Conservation (phyloP, 2,113 vertebrate genomes). For the Stigmatopora argus region DNA sequence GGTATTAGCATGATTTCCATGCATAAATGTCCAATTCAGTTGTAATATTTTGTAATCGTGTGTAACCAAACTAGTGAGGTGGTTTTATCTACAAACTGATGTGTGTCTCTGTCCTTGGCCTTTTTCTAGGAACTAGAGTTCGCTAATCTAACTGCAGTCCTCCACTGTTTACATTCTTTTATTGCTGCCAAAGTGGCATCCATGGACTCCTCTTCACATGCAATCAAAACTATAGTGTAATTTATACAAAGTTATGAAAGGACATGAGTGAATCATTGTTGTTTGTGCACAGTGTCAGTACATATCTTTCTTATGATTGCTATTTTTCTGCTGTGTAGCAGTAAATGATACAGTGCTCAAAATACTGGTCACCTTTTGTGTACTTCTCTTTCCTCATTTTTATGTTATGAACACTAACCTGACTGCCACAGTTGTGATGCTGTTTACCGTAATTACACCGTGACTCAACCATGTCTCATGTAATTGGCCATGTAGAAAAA, state of each 20-base stretch:
- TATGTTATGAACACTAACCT: background rate
- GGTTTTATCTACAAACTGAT: background rate
- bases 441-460: background rate
- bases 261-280: conserved; percentile 38
- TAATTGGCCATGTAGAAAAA: too few relatives aligned
- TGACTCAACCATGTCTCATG: too few relatives aligned
- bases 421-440: background rate
- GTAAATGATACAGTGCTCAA: conserved; percentile 20
- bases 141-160: conserved; percentile 81
- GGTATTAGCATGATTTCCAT: conserved; percentile 59
- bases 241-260: conserved; percentile 73
- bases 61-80: background rate
- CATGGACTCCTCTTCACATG: conserved; percentile 84
- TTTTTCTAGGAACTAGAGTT: conserved; percentile 84
- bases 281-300: conserved; percentile 58
- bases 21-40: background rate
- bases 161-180: conserved; percentile 90
- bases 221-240: conserved; percentile 78
- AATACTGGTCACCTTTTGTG: background rate
- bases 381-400: background rate
- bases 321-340: conserved; percentile 68
- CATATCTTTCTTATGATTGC: conserved; percentile 54
- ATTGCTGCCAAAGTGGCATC: conserved; percentile 91
- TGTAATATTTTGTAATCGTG: background rate
- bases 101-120: conserved; percentile 3